These are phyloP conservation scores for Gryllus longicercus DNA, from an alignment of 2,888 invertebrate species.

Conservation along the genomic window DNA sequence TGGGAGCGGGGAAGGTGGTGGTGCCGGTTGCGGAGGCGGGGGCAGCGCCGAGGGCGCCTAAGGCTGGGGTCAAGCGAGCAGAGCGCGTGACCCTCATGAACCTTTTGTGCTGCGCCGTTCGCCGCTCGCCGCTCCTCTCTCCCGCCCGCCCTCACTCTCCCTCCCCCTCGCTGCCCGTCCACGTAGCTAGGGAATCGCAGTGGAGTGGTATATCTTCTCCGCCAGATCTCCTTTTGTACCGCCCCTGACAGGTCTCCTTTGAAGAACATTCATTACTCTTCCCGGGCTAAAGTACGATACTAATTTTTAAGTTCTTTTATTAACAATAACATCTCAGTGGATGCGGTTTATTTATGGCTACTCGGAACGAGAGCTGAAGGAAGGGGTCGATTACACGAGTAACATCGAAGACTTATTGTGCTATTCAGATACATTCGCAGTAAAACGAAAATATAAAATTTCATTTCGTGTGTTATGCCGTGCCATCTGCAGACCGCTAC, in stretches of 20 bases:
- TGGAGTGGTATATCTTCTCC: neutral
- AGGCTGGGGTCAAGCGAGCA: neutral
- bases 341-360: no score
- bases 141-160: no score
- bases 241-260: neutral
- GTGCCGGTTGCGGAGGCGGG: neutral
- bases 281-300: neutral
- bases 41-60: neutral
- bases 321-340: neutral
- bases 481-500: no score
- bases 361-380: no score
- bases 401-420: no score
- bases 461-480: no score
- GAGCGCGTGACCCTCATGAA: neutral
- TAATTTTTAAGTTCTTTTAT: neutral
- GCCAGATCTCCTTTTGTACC: neutral
- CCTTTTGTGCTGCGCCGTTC: neutral
- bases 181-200: neutral
- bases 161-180: no score
- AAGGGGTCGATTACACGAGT: no score
- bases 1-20: neutral
- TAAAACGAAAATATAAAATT: no score
- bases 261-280: conserved; percentile 10
- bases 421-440: no score
- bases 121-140: neutral